Conservation (phyloP, 2,113 vertebrate genomes). For the Clarias batrachus region DNA sequence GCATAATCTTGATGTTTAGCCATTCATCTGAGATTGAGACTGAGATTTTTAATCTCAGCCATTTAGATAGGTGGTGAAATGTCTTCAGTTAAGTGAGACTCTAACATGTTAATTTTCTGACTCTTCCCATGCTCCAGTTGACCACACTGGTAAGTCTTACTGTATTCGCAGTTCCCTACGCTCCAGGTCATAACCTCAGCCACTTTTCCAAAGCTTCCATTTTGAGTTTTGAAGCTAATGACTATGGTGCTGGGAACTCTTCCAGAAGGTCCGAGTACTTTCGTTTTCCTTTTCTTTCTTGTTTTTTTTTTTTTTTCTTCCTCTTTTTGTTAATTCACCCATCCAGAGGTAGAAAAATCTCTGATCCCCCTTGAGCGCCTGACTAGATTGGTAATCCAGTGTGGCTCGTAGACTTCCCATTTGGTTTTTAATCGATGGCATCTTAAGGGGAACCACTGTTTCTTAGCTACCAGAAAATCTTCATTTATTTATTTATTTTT, state of each 20-base stretch:
- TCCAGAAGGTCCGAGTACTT: conserved; percentile 1
- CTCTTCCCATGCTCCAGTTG: conserved; percentile 62
- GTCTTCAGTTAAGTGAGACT: conserved; percentile 39
- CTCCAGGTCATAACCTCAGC: conserved; percentile 12
- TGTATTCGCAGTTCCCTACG: conserved; percentile 41
- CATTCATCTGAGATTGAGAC: background rate
- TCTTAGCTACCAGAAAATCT: conserved; percentile 6
- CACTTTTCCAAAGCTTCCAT: background rate
- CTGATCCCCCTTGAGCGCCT: background rate
- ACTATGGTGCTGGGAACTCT: background rate
- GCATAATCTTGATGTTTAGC: background rate
- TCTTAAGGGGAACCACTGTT: background rate
- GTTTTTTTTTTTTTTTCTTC: background rate
- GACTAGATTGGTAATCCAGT: background rate
- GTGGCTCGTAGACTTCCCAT: conserved; percentile 5
- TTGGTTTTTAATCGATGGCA: background rate
- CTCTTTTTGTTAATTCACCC: background rate
- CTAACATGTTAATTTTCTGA: conserved; percentile 60
- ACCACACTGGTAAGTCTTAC: conserved; percentile 60
- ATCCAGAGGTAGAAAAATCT: background rate
- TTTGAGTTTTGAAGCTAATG: conserved; percentile 13
- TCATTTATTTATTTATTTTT: background rate
- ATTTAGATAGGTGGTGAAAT: background rate
- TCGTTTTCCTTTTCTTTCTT: background rate
- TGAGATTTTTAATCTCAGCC: background rate